A percentile compares a stretch with the other conserved stretches of the same genome.
phyloP scores from a whole-genome alignment of 2,113 vertebrate genomes.

The Sinocyclocheilus anophthalmus region DNA sequence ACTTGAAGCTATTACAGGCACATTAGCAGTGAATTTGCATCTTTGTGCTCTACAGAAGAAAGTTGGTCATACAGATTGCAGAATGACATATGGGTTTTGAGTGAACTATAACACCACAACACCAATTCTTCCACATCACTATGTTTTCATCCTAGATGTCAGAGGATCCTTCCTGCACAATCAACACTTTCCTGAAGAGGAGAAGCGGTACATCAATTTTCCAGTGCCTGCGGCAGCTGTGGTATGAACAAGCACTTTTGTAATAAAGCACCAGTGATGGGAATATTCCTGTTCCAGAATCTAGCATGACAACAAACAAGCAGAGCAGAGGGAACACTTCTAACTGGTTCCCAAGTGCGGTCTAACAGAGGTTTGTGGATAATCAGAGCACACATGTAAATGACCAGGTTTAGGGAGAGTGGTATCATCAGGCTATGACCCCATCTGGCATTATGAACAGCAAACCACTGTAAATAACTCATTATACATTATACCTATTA shows the following conservation, averaged over 20 bases:
- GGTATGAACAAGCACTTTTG: slow-evolving; percentile 1
- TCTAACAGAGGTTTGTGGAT: not conserved
- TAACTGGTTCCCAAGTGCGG: not conserved
- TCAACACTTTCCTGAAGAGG: not conserved
- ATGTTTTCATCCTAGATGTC: not conserved
- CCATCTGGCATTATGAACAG: not conserved
- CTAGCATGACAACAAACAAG: not conserved
- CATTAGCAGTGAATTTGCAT: too few relatives aligned
- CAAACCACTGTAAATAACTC: not conserved
- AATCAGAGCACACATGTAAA: slow-evolving; percentile 3
- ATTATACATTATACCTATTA: too few relatives aligned
- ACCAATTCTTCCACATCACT: not conserved
- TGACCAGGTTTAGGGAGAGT: not conserved
- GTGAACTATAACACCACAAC: not conserved
- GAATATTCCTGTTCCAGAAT: slow-evolving; percentile 3
- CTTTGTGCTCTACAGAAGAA: not conserved
- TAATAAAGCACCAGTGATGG: not conserved
- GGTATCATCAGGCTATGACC: not conserved
- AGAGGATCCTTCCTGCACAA: not conserved
- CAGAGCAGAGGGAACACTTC: not conserved
- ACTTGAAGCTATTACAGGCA: not conserved
- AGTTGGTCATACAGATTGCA: too few relatives aligned
- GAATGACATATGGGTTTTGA: not conserved
- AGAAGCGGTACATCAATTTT: slow-evolving; percentile 7
- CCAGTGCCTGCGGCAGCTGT: not conserved